Percentiles rank a stretch among this genome's conserved stretches.
phyloP scores from a whole-genome alignment of 2,113 vertebrate species.

The Syrrhaptes paradoxus region DNA sequence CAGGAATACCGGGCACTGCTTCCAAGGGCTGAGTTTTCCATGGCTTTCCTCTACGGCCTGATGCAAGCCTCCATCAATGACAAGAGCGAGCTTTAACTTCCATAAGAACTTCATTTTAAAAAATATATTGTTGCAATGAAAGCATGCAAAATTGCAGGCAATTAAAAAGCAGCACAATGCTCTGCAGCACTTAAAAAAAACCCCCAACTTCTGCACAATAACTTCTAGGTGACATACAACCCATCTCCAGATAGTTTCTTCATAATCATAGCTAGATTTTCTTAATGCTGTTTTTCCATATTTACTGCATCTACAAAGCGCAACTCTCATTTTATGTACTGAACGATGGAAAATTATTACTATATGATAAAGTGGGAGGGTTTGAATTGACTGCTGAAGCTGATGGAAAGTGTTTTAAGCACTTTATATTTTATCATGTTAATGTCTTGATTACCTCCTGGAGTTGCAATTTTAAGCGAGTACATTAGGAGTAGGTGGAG shows the following conservation, averaged over 20 bases:
- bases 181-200: background rate
- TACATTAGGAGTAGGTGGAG: background rate
- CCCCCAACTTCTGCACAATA: background rate
- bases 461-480: background rate
- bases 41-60: background rate
- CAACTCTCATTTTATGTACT: background rate
- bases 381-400: background rate
- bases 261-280: background rate
- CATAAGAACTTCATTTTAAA: background rate
- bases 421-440: background rate
- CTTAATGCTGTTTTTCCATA: background rate
- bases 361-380: background rate
- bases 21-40: background rate
- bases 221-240: background rate
- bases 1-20: background rate
- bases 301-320: background rate
- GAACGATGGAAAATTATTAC: background rate
- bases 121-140: background rate
- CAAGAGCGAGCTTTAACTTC: background rate
- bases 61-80: background rate
- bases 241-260: background rate
- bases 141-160: background rate
- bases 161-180: background rate
- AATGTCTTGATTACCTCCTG: slow-evolving; percentile 3
- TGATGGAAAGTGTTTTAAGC: background rate